Base-by-base conservation (phyloP, 2,113 vertebrate genomes). In the Jacana jacana region DNA sequence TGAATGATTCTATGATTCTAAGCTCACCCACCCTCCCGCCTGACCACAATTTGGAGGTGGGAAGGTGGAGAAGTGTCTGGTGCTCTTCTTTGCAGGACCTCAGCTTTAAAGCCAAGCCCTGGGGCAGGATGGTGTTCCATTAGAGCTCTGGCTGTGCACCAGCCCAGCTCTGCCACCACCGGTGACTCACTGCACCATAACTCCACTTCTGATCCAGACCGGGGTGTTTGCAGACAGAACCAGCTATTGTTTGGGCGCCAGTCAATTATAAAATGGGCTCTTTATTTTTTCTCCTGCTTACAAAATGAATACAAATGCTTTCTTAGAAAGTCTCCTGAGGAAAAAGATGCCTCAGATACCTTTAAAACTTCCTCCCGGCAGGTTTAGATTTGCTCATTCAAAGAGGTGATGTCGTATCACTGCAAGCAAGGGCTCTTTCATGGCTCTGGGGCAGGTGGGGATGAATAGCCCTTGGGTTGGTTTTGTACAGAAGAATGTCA, bases 311-410 rank as follows among this genome's bases (percentile, higher is more conserved):
- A 55, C 55, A 83, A 70, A 51, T 52, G 60, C 65, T 91, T 75
- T 86, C 60, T 81, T 66, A 81, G 82, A 75, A 77, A 63, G 48
- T 60, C 55, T 95, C 39, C 64, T 77, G 40, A 90, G 40, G 28
- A 81, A 82, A 55, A 86, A 77, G 71, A 83, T 73, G 55, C 28
- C 55, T 92, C 31, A 16, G 69, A 66, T 66, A 91, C 83, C 86
- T 95, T 91, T 90, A 70, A 83, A 77, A 86, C 33, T 27, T 91
- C 54, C 40, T 81, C 51, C 85, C 75, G 60, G 60, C 89, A 91
- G 48, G 39, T 93, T 93, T 80, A 68, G 68, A 66, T 95, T 84
- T 79, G 52, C 86, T 79, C 11, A 63, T 82, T 78, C 88, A 44
- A 49, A 86, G 70, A 51, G 24, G 10, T 78, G 86, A 20, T 86